Evolutionary conservation across 2,797 vertebrate genomes (phyloP).

Genomic region (Xenentodon cancila): DNA sequence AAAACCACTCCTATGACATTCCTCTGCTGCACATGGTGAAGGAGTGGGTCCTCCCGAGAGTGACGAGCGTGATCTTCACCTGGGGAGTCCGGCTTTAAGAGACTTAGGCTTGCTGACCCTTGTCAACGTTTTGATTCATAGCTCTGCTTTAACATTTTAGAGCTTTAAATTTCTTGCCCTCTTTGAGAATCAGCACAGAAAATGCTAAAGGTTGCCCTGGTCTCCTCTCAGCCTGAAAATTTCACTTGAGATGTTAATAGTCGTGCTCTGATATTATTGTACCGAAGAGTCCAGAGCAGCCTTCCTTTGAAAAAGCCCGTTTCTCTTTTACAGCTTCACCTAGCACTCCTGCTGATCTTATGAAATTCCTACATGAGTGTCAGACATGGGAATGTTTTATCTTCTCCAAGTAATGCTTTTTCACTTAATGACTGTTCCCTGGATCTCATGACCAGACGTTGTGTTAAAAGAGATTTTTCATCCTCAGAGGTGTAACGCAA

Average conservation of each 20-base stretch:
- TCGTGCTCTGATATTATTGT: conserved; percentile 56
- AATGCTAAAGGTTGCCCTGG: conserved; percentile 32
- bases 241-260: conserved; percentile 66
- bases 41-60: no score
- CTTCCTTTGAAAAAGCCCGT: conserved; percentile 53
- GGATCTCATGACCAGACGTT: conserved; percentile 57
- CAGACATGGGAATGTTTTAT: conserved; percentile 71
- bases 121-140: no score
- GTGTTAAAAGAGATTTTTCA: conserved; percentile 74
- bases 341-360: conserved; percentile 48
- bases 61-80: no score
- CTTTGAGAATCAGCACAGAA: conserved; percentile 28
- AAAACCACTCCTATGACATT: no score
- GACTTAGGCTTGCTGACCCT: no score
- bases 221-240: conserved; percentile 51
- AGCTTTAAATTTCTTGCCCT: conserved; percentile 15
- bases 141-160: conserved; percentile 9
- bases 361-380: conserved; percentile 52
- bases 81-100: no score
- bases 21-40: no score
- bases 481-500: conserved; percentile 68
- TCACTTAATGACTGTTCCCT: conserved; percentile 72
- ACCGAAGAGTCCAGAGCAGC: conserved; percentile 47
- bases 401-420: conserved; percentile 73
- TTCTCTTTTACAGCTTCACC: conserved; percentile 61